phyloP scores from a whole-genome alignment of 2,797 vertebrate genomes.

The Manis javanica region DNA sequence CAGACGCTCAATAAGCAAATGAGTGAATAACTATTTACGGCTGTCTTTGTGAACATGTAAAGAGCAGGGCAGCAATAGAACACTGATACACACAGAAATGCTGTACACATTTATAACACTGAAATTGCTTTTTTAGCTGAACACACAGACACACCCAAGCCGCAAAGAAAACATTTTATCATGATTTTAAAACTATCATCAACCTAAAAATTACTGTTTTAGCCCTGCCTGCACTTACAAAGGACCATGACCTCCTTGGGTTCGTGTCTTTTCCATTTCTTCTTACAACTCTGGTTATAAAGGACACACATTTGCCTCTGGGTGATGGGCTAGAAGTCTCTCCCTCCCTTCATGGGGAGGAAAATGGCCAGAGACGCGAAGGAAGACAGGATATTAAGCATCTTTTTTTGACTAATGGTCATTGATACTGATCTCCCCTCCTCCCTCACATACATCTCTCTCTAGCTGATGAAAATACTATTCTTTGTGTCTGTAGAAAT shows the following conservation, averaged over 20 bases:
- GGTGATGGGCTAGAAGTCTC: not conserved
- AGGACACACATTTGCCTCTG: not conserved
- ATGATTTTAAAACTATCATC: conserved; percentile 21
- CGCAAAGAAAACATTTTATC: conserved; percentile 29
- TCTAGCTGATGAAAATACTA: conserved; percentile 13
- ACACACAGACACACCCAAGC: not conserved
- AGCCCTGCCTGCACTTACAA: not conserved
- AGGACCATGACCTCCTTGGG: not conserved
- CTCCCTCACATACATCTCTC: not conserved
- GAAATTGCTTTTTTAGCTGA: not conserved
- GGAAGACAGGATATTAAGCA: conserved; percentile 58
- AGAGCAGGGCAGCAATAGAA: not conserved
- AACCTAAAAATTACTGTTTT: conserved; percentile 8
- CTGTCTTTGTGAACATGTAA: not conserved
- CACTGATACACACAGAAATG: not conserved
- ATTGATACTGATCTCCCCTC: not conserved
- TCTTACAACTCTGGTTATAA: not conserved
- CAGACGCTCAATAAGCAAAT: not conserved
- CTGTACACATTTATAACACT: not conserved
- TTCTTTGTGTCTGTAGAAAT: conserved; percentile 41
- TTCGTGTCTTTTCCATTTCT: not conserved
- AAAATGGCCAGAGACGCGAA: not conserved
- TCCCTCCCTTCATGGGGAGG: not conserved
- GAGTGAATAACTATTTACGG: not conserved
- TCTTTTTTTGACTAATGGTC: not conserved